These are phyloP conservation scores for Thinocorus orbignyianus DNA, from an alignment of 2,113 vertebrate species.

Conservation along the genomic window DNA sequence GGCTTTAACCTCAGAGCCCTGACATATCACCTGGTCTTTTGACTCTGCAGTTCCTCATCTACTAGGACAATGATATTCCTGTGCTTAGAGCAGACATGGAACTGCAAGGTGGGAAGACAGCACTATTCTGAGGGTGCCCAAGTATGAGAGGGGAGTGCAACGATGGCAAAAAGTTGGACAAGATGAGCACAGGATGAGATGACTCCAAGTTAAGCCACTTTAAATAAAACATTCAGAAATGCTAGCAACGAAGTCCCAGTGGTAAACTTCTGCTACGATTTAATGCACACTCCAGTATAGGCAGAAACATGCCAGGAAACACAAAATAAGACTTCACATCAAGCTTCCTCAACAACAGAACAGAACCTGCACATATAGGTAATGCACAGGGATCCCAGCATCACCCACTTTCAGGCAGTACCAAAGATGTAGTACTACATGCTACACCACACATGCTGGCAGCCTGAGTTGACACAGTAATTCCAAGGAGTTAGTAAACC, in stretches of 20 bases:
- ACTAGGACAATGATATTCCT: neutral
- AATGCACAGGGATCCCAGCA: neutral
- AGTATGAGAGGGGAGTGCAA: neutral
- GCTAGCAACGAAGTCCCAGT: neutral
- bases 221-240: neutral
- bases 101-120: neutral
- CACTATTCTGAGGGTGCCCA: neutral
- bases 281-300: rapidly evolving
- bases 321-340: neutral
- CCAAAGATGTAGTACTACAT: rapidly evolving
- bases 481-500: neutral
- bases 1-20: neutral
- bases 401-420: neutral
- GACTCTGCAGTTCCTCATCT: neutral
- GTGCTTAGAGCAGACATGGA: neutral
- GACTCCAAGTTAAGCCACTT: neutral
- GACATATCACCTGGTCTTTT: neutral
- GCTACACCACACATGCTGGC: rapidly evolving
- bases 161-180: neutral
- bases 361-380: neutral
- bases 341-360: neutral
- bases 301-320: neutral
- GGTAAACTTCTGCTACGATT: neutral
- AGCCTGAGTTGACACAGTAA: neutral
- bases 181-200: neutral